Conservation (phyloP, 1,140 invertebrate species). For the Pachyrhynchus sulphureomaculatus region DNA sequence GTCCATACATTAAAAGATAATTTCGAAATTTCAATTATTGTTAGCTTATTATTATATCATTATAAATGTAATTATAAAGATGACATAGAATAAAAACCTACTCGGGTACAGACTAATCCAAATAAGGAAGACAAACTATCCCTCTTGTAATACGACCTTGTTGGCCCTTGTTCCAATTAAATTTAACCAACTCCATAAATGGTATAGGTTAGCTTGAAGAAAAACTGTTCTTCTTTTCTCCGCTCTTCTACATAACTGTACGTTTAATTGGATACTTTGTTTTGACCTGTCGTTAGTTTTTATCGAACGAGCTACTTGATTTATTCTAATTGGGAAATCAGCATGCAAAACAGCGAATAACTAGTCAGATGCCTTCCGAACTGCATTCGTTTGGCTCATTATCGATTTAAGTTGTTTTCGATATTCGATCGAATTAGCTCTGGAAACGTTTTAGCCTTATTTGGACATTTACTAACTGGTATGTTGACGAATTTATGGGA, state of each 20-base stretch:
- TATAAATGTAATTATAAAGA: no score
- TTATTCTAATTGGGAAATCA: constrained; percentile 33
- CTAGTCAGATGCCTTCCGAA: constrained; percentile 15
- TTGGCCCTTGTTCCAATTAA: constrained; percentile 23
- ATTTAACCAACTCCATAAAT: constrained; percentile 9
- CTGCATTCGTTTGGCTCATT: constrained; percentile 13
- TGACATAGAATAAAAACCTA: no score
- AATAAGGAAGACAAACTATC: not conserved
- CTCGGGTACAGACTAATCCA: no score
- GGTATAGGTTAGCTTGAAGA: constrained; percentile 16
- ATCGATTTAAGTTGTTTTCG: constrained; percentile 22
- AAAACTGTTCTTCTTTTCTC: constrained; percentile 10
- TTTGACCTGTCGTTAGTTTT: constrained; percentile 25
- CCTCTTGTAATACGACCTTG: constrained; percentile 14
- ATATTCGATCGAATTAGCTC: constrained; percentile 21
- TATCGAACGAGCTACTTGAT: constrained; percentile 22
- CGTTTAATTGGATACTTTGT: constrained; percentile 33
- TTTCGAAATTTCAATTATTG: no score
- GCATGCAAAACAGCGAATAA: constrained; percentile 29
- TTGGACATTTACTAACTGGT: constrained; percentile 12
- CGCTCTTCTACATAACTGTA: constrained; percentile 21
- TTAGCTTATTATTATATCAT: no score
- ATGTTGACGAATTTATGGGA: not conserved
- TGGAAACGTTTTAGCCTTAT: constrained; percentile 16
- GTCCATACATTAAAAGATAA: no score